Evolutionary conservation across 2,888 invertebrate species (phyloP).

Genomic region (Cryptocephalus primarius): DNA sequence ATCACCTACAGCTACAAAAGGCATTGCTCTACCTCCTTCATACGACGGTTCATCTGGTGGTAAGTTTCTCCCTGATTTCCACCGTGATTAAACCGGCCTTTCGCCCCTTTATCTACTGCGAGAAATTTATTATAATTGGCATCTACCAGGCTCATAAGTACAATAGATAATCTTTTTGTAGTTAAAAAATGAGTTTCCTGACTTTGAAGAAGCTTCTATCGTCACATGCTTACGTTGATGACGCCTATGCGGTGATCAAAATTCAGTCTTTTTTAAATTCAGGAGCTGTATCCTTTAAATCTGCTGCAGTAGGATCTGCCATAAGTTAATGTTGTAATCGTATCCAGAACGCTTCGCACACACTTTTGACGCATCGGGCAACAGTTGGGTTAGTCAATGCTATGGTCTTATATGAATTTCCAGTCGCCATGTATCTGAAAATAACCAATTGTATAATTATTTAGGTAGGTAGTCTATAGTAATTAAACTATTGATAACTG

Average conservation of each 20-base stretch:
- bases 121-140: conserved; percentile 20
- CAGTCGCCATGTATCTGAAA: neutral
- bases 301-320: conserved; percentile 10
- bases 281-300: conserved; percentile 15
- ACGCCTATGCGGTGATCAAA: conserved; percentile 18
- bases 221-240: conserved; percentile 22
- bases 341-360: conserved; percentile 20
- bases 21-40: conserved; percentile 1
- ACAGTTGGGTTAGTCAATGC: conserved; percentile 14
- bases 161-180: conserved; percentile 20
- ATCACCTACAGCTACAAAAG: neutral
- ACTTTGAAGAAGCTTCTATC: conserved; percentile 16
- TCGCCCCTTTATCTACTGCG: conserved; percentile 17
- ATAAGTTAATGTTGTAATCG: conserved; percentile 11
- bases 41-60: conserved; percentile 1
- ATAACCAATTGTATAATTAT: neutral
- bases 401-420: conserved; percentile 8
- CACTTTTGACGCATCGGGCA: conserved; percentile 27
- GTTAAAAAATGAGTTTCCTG: conserved; percentile 20
- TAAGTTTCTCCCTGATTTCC: conserved; percentile 3
- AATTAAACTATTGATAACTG: too few relatives aligned
- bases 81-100: conserved; percentile 20
- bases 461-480: too few relatives aligned
- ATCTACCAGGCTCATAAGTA: conserved; percentile 18
- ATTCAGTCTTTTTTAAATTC: conserved; percentile 17